These are phyloP conservation scores for Lobophora halterata DNA, from an alignment of 2,888 invertebrate genomes.

Conservation along the genomic window DNA sequence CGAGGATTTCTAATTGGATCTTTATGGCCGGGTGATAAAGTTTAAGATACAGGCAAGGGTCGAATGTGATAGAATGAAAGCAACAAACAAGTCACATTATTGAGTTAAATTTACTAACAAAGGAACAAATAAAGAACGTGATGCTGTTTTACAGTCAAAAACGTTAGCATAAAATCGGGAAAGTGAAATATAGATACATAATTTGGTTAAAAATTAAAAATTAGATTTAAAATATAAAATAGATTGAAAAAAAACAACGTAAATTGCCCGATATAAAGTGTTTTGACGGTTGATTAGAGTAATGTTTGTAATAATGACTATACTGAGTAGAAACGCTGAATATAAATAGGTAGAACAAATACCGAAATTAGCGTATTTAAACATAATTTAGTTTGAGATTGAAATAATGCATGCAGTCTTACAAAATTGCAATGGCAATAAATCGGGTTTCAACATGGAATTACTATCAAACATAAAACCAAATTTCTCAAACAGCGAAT, in stretches of 20 bases:
- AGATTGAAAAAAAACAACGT: too few relatives aligned
- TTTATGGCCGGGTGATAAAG: slow-evolving; percentile 27
- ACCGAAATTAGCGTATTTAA: not conserved
- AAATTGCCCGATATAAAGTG: too few relatives aligned
- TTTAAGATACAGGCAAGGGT: slow-evolving; percentile 20
- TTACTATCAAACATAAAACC: slow-evolving; percentile 47
- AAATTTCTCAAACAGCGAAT: slow-evolving; percentile 48
- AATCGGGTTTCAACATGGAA: slow-evolving; percentile 30
- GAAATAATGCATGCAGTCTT: not conserved
- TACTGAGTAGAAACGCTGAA: too few relatives aligned
- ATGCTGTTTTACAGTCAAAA: slow-evolving; percentile 27
- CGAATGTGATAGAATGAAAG: slow-evolving; percentile 12
- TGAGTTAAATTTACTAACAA: slow-evolving; percentile 28
- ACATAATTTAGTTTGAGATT: too few relatives aligned
- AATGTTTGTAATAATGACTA: too few relatives aligned
- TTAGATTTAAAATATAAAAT: slow-evolving; percentile 10
- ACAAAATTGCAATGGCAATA: slow-evolving; percentile 3
- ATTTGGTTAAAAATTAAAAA: slow-evolving; percentile 14
- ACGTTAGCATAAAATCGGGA: slow-evolving; percentile 5
- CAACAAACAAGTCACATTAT: slow-evolving; percentile 19
- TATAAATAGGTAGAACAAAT: slow-evolving; percentile 1
- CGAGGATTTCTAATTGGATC: slow-evolving; percentile 9
- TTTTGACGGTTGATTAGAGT: too few relatives aligned
- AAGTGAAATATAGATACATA: slow-evolving; percentile 5
- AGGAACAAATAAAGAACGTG: slow-evolving; percentile 24